Base-by-base conservation (phyloP, 1,140 invertebrate genomes). In the Neocloeon triangulifer region DNA sequence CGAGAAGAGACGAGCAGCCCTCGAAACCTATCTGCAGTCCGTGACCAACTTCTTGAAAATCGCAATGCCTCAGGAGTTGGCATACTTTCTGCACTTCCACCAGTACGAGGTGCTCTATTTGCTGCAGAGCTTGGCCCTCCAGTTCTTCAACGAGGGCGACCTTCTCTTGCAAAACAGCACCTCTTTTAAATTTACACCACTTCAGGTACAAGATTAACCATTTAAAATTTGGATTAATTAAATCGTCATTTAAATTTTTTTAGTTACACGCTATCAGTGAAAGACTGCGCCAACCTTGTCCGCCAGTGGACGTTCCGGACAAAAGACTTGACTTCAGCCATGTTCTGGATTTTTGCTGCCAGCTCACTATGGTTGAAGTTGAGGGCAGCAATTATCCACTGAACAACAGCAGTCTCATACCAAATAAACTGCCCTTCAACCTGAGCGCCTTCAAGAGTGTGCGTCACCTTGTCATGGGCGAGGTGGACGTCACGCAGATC, bases 211-310 rank as follows among this genome's bases (percentile, higher is more conserved):
- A n/a, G n/a, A n/a, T n/a, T n/a, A n/a, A n/a, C n/a, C n/a, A 50
- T n/a, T 25, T 19, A 9, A 25, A 25, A 14, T 21, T 18, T 33
- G 19, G 15, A 33, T 17, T 18, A 15, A 25, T 25, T 4, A 22
- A 30, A 32, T 36, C 15, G n/a, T 36, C 10, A 33, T 29, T 18
- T 34, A 21, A 36, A 27, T 15, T 15, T 29, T 66, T 71, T 32
- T 61, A 92, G 73, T 52, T 92, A 7, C 71, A 80, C 56, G 78
- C 85, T 14, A 73, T 94, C 28, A 84, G 75, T 44, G 73, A 86
- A 51, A 61, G 85, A 41, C 59, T 89, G 7, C 80, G 80, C 49
- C 64, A 82, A 39, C 76, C 84, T 1, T 80, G 84, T 50, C 76
- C 84, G 13, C 58, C 66, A 2, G 55, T 67, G 30, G 66, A 76